These are phyloP conservation scores for Ruditapes philippinarum DNA, from an alignment of 1,140 invertebrate genomes.

Conservation along the genomic window DNA sequence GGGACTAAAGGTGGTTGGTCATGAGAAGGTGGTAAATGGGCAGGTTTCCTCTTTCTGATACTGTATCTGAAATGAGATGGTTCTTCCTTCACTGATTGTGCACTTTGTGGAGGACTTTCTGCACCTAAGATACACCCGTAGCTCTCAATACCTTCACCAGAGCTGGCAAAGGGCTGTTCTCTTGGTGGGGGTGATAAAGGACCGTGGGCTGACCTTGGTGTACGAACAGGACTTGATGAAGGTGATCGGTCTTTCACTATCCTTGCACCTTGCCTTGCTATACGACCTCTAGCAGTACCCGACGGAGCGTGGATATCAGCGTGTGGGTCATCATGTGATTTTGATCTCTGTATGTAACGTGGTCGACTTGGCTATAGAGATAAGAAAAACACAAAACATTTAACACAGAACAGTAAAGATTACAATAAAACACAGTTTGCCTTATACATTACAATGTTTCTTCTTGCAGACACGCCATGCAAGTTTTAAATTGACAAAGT, in stretches of 20 bases:
- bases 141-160: slow-evolving; percentile 25
- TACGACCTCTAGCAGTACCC: slow-evolving; percentile 79
- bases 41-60: slow-evolving; percentile 26
- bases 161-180: neutral
- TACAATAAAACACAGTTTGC: too few species aligned
- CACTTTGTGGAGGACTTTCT: slow-evolving; percentile 39
- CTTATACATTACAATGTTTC: too few species aligned
- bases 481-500: too few species aligned
- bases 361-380: slow-evolving; percentile 76
- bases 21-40: neutral
- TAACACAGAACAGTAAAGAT: too few species aligned
- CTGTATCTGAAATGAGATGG: slow-evolving; percentile 45
- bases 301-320: slow-evolving; percentile 75
- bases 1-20: neutral
- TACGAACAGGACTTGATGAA: slow-evolving; percentile 74
- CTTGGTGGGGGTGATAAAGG: slow-evolving; percentile 28
- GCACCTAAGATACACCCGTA: slow-evolving; percentile 14
- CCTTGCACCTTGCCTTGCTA: slow-evolving; percentile 80
- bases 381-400: slow-evolving; percentile 21
- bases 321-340: slow-evolving; percentile 85
- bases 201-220: slow-evolving; percentile 28
- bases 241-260: slow-evolving; percentile 78
- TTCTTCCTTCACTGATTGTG: slow-evolving; percentile 26
- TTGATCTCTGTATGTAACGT: slow-evolving; percentile 84
- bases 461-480: too few species aligned